These are phyloP conservation scores for Paraescarpia echinospica DNA, from an alignment of 1,140 invertebrate species.

Conservation along the genomic window DNA sequence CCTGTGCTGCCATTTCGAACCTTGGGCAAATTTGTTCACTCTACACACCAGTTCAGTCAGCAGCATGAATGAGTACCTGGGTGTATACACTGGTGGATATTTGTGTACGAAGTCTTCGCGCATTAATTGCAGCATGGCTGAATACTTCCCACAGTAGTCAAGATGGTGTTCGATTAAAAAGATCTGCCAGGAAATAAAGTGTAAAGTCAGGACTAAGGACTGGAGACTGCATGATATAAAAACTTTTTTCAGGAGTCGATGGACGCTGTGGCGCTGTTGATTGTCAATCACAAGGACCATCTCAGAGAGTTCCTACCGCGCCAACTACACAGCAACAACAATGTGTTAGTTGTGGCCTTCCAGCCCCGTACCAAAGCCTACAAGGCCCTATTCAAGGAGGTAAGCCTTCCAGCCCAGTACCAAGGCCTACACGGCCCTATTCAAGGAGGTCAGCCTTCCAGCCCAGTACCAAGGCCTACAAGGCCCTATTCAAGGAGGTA, in stretches of 20 bases:
- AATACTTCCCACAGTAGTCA: no score
- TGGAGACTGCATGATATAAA: no score
- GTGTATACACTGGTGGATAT: no score
- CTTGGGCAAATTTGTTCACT: no score
- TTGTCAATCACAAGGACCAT: conserved; percentile 32
- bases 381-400: neutral
- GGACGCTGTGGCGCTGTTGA: conserved; percentile 35
- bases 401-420: neutral
- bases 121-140: no score
- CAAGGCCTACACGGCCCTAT: neutral
- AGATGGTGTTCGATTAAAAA: no score
- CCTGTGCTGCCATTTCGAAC: no score
- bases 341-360: conserved; percentile 33
- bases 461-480: neutral
- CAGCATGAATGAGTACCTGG: no score
- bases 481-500: neutral
- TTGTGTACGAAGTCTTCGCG: no score
- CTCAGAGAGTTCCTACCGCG: conserved; percentile 32
- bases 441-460: neutral
- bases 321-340: conserved; percentile 33
- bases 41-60: no score
- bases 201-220: no score
- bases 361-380: neutral
- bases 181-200: no score
- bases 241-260: conserved; percentile 36